These are phyloP conservation scores for Scaptodrosophila latifasciaeformis DNA, from an alignment of 2,888 invertebrate genomes.

Conservation along the genomic window DNA sequence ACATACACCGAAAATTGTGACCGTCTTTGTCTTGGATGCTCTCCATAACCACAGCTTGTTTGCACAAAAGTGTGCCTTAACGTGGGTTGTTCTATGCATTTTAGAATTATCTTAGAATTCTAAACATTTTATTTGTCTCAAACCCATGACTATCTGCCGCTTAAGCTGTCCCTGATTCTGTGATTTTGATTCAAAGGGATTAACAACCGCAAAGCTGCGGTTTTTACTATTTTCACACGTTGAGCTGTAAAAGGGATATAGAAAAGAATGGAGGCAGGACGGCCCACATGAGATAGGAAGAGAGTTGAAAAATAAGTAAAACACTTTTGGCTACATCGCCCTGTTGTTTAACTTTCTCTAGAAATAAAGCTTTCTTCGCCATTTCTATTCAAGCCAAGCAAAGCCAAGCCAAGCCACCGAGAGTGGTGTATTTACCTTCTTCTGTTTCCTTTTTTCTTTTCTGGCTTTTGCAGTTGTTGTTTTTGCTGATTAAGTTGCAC, in stretches of 20 bases:
- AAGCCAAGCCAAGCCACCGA: neutral
- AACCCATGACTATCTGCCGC: too few relatives aligned
- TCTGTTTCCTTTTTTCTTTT: neutral
- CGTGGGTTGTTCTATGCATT: conserved; percentile 9
- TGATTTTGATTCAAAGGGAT: conserved; percentile 56
- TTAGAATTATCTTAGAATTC: neutral
- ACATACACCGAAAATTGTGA: neutral
- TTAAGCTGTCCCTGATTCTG: conserved; percentile 30
- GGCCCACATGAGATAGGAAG: too few relatives aligned
- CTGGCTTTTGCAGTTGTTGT: neutral
- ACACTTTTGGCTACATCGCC: neutral
- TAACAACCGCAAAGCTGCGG: conserved; percentile 60
- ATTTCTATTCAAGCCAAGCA: too few relatives aligned
- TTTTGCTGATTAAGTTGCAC: conserved; percentile 1
- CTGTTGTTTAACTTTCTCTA: too few relatives aligned
- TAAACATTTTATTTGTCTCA: conserved; percentile 1
- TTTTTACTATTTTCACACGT: conserved; percentile 56
- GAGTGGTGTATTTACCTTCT: neutral
- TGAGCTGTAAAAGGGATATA: neutral
- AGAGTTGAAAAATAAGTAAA: neutral
- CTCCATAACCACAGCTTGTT: neutral
- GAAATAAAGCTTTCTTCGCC: neutral
- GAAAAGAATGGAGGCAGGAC: too few relatives aligned
- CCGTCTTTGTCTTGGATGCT: neutral
- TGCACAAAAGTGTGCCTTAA: conserved; percentile 3